Evolutionary conservation across 2,113 vertebrate species (phyloP), one percentile per base, ranked within the genome.

Genomic region (Aspidoscelis tigris): DNA sequence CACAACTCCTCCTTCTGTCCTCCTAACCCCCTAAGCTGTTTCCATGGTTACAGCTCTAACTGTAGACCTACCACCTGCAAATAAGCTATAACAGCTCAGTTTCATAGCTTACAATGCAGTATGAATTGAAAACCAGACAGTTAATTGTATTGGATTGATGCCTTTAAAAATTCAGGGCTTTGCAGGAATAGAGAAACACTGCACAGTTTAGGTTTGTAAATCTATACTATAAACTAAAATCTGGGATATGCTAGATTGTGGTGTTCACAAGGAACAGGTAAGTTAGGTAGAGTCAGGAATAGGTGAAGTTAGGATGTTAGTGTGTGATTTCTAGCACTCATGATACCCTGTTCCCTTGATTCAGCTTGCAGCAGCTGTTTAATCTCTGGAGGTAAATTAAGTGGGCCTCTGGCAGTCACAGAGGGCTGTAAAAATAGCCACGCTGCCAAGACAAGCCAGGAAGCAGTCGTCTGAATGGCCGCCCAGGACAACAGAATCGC

Each of bases 11-110:
- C 41, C 81, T 50, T 12, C 71, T 6, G 4, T 70, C 82, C 79
- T 68, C 80, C 33, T 33, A 33, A 84, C 82, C 74, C 6, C 70
- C 75, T 76, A 83, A 92, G 87, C 84, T 7, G 89, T 95, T 91
- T 90, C 93, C 89, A 75, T 82, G 86, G 92, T 88, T 92, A 93
- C 84, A 70, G 86, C 89, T 26, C 85, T 90, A 91, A 85, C 55
- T 90, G 90, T 55, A 74, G 70, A 73, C 14, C 41, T 74, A 58
- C 91, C 88, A 86, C 84, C 88, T 89, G 90, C 87, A 88, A 92
- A 91, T 69, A 61, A 84, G 53, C 82, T 92, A 94, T 93, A 90
- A 87, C 53, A 90, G 58, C 74, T 94, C 80, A 86, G 74, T 68
- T 87, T 85, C 87, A 83, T 43, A 84, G 88, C 53, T 90, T 87